Evolutionary conservation across 2,888 invertebrate genomes (phyloP), one percentile per base, ranked within the genome.

Genomic region (Physocephala rufipes): DNA sequence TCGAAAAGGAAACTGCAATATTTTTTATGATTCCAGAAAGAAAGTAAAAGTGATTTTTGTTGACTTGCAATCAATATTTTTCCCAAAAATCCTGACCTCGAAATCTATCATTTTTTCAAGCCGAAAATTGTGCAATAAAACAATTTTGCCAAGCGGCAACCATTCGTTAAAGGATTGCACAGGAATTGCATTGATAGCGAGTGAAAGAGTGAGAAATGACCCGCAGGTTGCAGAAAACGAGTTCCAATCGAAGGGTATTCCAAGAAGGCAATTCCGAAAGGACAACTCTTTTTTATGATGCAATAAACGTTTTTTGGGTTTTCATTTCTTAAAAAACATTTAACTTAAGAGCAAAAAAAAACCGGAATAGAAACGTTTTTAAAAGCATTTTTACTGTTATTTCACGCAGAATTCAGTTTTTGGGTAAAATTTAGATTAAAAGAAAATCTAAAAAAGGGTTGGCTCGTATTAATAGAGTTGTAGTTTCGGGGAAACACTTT

Each of bases 161-260:
- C 53, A 24, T 16, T 30, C 24, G 28, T 47, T 24, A 67, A 67
- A 67, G 67, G 59, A 59, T 67, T 67, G 67, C 67, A 67, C 67
- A 67, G 45, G 59, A 59, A 67, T 67, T 67, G 67, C 67, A 67
- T 67, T 26, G 58, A 28, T 55, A 21, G 45, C 19, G 45, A 62
- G n/a, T 9, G 30, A 19, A 7, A 24, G 16, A 7, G 24, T 19
- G 21, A 1, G 21, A 26, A 24, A 62, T 19, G 12, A 7, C 36
- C n/a, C 9, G n/a, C 28, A 16, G 30, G 12, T n/a, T 16, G 5
- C 19, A n/a, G 15, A 28, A 9, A 24, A 5, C 15, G 19, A n/a
- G 13, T 24, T 19, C 15, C n/a, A 43, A 21, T 21, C 13, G 2
- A 62, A 4, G 28, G 16, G 2, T 58, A 16, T 21, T 19, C n/a